Evolutionary conservation across 2,797 vertebrate species (phyloP), one percentile per base, ranked within the genome.

Genomic region (Ambastaia sidthimunki): DNA sequence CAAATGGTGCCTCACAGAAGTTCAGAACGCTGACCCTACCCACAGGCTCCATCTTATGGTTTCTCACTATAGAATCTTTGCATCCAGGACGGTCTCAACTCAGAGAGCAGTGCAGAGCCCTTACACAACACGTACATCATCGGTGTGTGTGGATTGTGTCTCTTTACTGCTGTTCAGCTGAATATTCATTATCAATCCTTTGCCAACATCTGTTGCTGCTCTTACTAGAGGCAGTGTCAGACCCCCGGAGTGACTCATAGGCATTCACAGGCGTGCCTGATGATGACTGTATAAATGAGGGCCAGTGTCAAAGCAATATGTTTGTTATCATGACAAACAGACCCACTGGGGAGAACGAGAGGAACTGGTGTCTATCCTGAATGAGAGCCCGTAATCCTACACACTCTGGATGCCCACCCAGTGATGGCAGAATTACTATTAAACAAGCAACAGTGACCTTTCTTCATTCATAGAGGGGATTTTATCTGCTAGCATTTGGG

Each of bases 121-220:
- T 83, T 84, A 85, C 80, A 78, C 73, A 55, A 87, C 81, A 82
- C 85, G 78, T 77, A 90, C 87, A 89, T 87, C 80, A 84, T 81
- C 83, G 70, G 78, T 78, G 82, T 77, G 74, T 74, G 83, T 84
- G 76, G 85, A 88, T 91, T 87, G 80, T 83, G 84, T 82, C 86
- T 90, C 73, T 89, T 80, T 76, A 73, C 87, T 47, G 37, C 88
- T 75, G 83, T 84, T 87, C 63, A 83, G 81, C 82, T 88, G 85
- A 91, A 93, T 91, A 89, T 89, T 89, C 86, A 90, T 88, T 89
- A 92, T 92, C 89, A 91, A 91, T 89, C 81, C 82, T 68, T 84
- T 34, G 80, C 82, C 86, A 62, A 62, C 65, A 63, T 81, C 80
- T 62, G 59, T 25, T 62, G 59, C 59, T 62, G 23, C 25, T 62